Evolutionary conservation across 2,888 invertebrate species (phyloP).

Genomic region (Lasiommata megera): DNA sequence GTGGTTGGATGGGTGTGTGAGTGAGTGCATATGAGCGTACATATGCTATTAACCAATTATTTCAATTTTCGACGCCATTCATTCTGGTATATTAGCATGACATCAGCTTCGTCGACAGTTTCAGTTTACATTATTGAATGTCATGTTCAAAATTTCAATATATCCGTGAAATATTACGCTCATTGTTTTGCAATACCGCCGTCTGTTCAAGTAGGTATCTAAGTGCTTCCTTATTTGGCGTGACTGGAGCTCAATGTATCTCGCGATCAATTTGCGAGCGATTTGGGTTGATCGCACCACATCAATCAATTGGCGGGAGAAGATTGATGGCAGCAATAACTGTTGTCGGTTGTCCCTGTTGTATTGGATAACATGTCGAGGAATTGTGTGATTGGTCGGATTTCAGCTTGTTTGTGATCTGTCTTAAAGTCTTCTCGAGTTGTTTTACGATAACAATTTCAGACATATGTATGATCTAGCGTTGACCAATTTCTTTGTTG

Average conservation of each 20-base stretch:
- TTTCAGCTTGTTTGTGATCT: neutral
- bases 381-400: neutral
- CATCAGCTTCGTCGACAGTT: no score
- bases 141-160: neutral
- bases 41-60: no score
- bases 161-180: neutral
- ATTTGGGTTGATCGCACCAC: conserved; percentile 18
- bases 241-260: conserved; percentile 9
- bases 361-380: neutral
- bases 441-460: no score
- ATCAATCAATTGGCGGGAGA: conserved; percentile 21
- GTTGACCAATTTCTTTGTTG: no score
- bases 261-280: conserved; percentile 17
- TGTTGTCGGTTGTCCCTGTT: neutral
- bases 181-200: neutral
- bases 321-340: conserved; percentile 21
- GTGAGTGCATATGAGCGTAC: no score
- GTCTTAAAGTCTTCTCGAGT: no score
- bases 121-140: neutral
- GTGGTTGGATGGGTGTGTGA: no score
- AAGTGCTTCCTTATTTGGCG: conserved; percentile 13
- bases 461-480: no score
- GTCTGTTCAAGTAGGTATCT: neutral
- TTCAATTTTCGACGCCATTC: no score
- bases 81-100: no score